These are phyloP conservation scores for Physocephala rufipes DNA, from an alignment of 2,888 invertebrate species.

Conservation along the genomic window DNA sequence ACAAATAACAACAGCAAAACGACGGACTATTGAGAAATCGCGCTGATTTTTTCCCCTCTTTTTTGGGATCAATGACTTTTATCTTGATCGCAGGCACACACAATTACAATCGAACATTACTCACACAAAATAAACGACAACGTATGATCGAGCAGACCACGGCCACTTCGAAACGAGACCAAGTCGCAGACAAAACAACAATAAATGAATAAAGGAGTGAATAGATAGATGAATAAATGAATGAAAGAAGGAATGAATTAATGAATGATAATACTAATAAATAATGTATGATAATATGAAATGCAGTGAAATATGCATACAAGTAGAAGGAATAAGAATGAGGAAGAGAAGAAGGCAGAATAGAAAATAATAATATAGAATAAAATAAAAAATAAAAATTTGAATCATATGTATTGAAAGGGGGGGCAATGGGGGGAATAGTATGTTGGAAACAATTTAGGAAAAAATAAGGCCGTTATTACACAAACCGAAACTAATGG, in stretches of 20 bases:
- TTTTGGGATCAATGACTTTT: slow-evolving; percentile 33
- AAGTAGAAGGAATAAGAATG: slow-evolving; percentile 4
- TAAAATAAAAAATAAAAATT: neutral
- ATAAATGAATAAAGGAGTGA: neutral
- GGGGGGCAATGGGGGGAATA: no score
- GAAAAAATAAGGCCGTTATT: no score
- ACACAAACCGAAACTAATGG: no score
- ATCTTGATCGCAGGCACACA: slow-evolving; percentile 30
- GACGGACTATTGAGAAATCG: slow-evolving; percentile 26
- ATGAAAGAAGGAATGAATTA: neutral
- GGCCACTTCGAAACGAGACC: no score
- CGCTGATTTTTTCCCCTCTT: slow-evolving; percentile 13
- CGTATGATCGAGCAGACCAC: no score
- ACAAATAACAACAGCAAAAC: neutral
- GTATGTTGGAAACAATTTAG: no score
- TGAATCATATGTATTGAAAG: neutral
- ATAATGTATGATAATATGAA: neutral
- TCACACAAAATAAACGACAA: no score
- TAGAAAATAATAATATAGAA: neutral
- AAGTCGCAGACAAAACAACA: neutral
- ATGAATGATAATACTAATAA: no score
- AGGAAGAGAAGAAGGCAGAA: neutral
- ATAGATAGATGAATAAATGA: neutral
- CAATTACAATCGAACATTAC: no score
- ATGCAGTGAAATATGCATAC: neutral